Conservation (phyloP, 2,113 vertebrate genomes). For the Sialia sialis region DNA sequence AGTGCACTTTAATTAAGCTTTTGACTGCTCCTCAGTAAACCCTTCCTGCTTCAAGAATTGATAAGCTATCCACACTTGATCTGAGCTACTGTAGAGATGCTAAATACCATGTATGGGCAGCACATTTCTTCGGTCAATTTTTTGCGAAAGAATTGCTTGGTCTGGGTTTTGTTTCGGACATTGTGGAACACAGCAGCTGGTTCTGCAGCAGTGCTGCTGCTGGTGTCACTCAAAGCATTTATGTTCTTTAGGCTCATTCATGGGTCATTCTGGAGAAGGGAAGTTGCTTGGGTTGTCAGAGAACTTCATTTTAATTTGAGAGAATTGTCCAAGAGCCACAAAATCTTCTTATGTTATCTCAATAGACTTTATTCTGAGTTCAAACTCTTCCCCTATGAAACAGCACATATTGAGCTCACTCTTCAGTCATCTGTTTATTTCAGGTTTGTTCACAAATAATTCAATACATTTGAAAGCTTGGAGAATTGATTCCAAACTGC, state of each 20-base stretch:
- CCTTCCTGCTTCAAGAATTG: not conserved
- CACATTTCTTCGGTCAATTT: not conserved
- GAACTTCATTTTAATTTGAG: not conserved
- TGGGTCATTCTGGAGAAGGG: not conserved
- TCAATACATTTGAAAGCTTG: not conserved
- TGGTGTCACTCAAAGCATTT: not conserved
- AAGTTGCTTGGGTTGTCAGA: not conserved
- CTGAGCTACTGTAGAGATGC: not conserved
- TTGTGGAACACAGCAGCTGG: not conserved
- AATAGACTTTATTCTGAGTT: not conserved
- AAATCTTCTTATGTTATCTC: not conserved
- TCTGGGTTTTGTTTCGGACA: not conserved
- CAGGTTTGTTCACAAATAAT: not conserved
- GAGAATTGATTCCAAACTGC: not conserved
- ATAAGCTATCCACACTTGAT: not conserved
- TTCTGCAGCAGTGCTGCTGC: not conserved
- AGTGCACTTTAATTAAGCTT: conserved; percentile 25
- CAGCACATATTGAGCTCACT: not conserved
- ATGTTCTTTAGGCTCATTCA: not conserved
- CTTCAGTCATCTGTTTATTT: not conserved
- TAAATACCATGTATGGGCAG: not conserved
- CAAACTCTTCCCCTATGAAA: not conserved
- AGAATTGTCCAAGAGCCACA: not conserved
- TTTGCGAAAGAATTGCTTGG: not conserved
- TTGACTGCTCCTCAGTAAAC: not conserved